phyloP scores from a whole-genome alignment of 1,140 invertebrate species.

The Drosophila pachea region DNA sequence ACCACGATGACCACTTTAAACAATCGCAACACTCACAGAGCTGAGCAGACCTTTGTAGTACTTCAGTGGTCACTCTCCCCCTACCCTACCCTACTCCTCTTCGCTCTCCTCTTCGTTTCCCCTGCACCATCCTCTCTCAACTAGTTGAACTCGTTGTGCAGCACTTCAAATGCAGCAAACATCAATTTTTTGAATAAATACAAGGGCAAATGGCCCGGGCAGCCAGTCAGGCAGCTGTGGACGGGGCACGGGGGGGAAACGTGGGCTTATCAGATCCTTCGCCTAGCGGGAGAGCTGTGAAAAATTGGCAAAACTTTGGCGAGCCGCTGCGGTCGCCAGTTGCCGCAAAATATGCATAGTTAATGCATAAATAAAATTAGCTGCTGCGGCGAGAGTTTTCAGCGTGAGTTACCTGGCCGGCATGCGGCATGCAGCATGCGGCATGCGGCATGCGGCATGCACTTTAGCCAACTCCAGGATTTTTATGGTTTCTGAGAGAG shows the following conservation, averaged over 20 bases:
- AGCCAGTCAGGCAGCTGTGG: background rate
- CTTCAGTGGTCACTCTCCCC: constrained; percentile 1
- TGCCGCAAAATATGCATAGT: constrained; percentile 42
- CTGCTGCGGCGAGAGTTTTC: constrained; percentile 24
- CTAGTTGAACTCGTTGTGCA: constrained; percentile 36
- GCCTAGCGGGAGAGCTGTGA: background rate
- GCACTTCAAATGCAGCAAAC: constrained; percentile 44
- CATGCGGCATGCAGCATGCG: background rate
- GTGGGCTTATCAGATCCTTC: background rate
- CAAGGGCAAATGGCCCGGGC: background rate
- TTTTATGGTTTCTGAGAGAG: too few species aligned
- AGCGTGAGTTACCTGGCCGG: constrained; percentile 39
- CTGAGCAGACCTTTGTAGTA: background rate
- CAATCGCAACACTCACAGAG: constrained; percentile 25
- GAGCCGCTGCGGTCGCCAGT: constrained; percentile 1
- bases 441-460: background rate
- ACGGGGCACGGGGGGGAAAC: background rate
- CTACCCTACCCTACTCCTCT: too few species aligned
- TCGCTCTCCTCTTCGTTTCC: background rate
- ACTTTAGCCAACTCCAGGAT: too few species aligned
- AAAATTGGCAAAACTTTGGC: constrained; percentile 6
- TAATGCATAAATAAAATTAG: constrained; percentile 50
- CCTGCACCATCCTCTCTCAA: constrained; percentile 10
- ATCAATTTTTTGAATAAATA: constrained; percentile 13
- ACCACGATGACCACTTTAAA: constrained; percentile 36